Conservation (phyloP, 2,113 vertebrate species). For the Peromyscus maniculatus region DNA sequence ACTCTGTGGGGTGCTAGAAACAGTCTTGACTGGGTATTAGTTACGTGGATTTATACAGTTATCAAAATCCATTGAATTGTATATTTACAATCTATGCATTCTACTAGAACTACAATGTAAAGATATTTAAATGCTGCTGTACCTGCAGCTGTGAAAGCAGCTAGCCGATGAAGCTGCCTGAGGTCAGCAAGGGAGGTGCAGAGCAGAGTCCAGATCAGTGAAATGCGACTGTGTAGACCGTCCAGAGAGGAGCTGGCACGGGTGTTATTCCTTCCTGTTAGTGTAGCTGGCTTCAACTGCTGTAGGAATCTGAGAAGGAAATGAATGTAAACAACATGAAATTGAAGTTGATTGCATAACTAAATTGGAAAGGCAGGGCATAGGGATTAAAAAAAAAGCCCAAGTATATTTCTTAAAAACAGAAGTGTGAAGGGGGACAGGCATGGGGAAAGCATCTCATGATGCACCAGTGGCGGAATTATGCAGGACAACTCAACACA, state of each 20-base stretch:
- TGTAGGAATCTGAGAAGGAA: not conserved
- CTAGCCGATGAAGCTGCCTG: not conserved
- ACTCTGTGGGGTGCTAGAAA: not conserved
- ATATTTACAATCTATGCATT: not conserved
- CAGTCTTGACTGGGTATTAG: not conserved
- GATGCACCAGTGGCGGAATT: not conserved
- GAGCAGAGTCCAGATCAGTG: not conserved
- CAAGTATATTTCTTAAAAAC: not conserved
- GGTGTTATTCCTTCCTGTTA: not conserved
- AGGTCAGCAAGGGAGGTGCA: not conserved
- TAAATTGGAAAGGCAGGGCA: not conserved
- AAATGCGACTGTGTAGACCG: not conserved
- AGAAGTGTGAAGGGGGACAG: not conserved
- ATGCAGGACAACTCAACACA: not conserved
- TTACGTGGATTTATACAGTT: not conserved
- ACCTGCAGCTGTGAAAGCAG: not conserved
- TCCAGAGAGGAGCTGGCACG: not conserved
- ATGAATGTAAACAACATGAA: not conserved
- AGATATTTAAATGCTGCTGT: not conserved
- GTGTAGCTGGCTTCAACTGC: not conserved
- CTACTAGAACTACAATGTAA: not conserved
- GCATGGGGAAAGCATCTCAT: not conserved
- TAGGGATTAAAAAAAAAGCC: not conserved
- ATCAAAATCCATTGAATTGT: not conserved
- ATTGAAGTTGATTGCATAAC: not conserved